Conservation (phyloP, 1,140 invertebrate species). For the Drosophila leontia region DNA sequence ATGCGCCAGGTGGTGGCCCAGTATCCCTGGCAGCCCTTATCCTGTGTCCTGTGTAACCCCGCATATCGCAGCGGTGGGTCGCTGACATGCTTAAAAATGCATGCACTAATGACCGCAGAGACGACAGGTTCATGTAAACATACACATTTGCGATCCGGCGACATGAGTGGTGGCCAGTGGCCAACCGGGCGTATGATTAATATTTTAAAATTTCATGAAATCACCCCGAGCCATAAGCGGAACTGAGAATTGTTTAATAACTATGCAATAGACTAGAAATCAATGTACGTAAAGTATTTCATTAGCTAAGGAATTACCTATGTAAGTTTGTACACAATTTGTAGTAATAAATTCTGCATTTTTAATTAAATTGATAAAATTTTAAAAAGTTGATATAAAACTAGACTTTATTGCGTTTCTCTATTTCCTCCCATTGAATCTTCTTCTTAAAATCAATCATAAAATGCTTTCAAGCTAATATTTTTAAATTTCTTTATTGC, state of each 20-base stretch:
- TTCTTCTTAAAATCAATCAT: slow-evolving; percentile 3
- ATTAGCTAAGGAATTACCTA: background rate
- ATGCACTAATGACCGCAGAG: slow-evolving; percentile 47
- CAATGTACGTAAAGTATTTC: slow-evolving; percentile 8
- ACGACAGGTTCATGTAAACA: slow-evolving; percentile 43
- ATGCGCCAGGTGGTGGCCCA: slow-evolving; percentile 2
- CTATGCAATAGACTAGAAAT: slow-evolving; percentile 5
- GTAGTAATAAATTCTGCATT: background rate
- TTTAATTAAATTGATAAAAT: background rate
- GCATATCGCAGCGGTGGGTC: slow-evolving; percentile 16
- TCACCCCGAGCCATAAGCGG: background rate
- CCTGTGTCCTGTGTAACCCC: slow-evolving; percentile 7
- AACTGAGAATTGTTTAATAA: slow-evolving; percentile 9
- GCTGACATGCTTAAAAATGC: slow-evolving; percentile 44
- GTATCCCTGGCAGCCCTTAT: background rate
- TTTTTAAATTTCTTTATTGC: slow-evolving; percentile 19
- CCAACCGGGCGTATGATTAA: slow-evolving; percentile 40
- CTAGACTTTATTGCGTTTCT: background rate
- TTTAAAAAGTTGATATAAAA: background rate
- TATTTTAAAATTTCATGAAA: slow-evolving; percentile 41
- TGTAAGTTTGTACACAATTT: background rate
- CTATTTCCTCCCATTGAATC: background rate
- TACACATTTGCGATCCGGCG: slow-evolving; percentile 19
- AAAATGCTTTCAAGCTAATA: slow-evolving; percentile 4
- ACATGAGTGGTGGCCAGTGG: slow-evolving; percentile 1